Evolutionary conservation across 1,140 invertebrate genomes (phyloP), one percentile per base, ranked within the genome.

Genomic region (Brachionus calyciflorus): DNA sequence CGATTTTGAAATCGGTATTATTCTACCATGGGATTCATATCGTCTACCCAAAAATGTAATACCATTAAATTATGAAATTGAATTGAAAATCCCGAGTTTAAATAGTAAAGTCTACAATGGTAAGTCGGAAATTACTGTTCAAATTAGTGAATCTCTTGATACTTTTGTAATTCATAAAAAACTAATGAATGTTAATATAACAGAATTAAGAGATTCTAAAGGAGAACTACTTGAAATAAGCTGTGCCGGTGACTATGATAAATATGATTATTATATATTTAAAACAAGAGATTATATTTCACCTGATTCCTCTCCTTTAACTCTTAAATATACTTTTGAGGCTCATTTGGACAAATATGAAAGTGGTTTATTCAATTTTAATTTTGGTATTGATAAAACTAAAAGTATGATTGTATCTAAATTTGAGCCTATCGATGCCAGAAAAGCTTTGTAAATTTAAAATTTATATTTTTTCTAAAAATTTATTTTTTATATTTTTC

Each of bases 401-500:
- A 57, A 33, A 21, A 57, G 7, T 6, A 51, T 51, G 44, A 51
- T 73, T 2, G 33, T 55, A 12, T 51, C 44, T n/a, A 49, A 55
- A 73, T 73, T 73, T 55, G 69, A 73, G 12, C 69, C 69, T 37
- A 40, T 73, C 17, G 69, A 55, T 73, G 69, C 69, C 5, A 37
- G 69, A 51, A 51, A 40, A 37, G 69, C 40, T 55, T 73, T 73
- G 60, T 65, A 63, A 55, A 19, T 33, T 19, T 37, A 60, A 37
- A 37, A 21, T 19, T 5, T 21, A 9, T 37, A 17, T 63, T 63
- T 41, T n/a, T 37, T 9, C 24, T 41, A 65, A 28, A 40, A 46
- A 24, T 65, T 44, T 26, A n/a, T 65, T 33, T 60, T 21, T 12
- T 60, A 21, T 65, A 19, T 98, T 98, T 57, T 19, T n/a, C 21